Base-by-base conservation (phyloP, 1,140 invertebrate species). In the Zaprionus africanus region DNA sequence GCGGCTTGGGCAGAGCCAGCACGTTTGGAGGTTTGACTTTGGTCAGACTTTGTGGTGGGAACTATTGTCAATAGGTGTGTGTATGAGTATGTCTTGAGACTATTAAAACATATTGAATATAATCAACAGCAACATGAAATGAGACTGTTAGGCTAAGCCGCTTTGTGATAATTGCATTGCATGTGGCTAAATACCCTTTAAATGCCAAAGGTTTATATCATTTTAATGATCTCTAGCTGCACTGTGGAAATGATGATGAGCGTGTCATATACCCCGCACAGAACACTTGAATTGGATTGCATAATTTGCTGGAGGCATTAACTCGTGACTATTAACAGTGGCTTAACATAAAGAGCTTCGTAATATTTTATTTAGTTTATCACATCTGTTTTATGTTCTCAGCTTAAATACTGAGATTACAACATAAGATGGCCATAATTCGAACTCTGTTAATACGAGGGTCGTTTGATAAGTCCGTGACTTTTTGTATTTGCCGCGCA, bases 21-120 rank as follows among this genome's bases (percentile, higher is more conserved):
- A 26, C 26, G 15, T 41, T 41, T 41, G 38, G 5, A n/a, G 12
- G 19, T 6, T 49, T 13, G 17, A 34, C 17, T 34, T 12, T 9
- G 57, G 57, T 41, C 26, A 12, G n/a, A 41, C 13, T 19, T 13
- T 43, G n/a, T 11, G 59, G 36, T 61, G 57, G 41, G 57, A 73
- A 73, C 58, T 64, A 51, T 66, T 59, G 46, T 58, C 6, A 51
- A 12, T 51, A 41, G 36, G 49, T n/a, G 22, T 68, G 54, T 36
- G 28, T 17, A n/a, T 22, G 28, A 22, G 31, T 19, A 31, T 9
- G n/a, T 19, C 36, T 22, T 36, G 19, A 22, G 22, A 49, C 59
- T 31, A 19, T 22, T 49, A 2, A 49, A 49, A n/a, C 46, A 19
- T 12, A 19, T 22, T 19, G 13, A 36, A 24, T 24, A 63, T 34